Conservation (phyloP, 2,113 vertebrate species). For the Colossoma macropomum region DNA sequence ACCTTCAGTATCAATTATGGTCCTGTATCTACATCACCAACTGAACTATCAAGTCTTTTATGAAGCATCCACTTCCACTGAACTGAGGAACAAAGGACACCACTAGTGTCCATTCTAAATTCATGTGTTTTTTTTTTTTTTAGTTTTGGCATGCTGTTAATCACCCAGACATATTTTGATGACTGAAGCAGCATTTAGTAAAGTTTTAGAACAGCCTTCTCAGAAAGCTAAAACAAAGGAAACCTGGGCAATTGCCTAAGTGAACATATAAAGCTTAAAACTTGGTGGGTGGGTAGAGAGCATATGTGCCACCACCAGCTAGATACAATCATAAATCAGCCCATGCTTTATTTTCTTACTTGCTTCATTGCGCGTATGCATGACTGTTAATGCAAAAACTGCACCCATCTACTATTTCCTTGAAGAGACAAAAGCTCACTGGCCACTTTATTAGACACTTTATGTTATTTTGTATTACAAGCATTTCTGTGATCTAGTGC, state of each 20-base stretch:
- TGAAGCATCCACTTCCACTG: neutral
- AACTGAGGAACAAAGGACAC: neutral
- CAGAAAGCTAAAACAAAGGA: neutral
- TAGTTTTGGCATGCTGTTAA: too few relatives aligned
- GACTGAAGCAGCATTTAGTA: too few relatives aligned
- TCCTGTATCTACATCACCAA: neutral
- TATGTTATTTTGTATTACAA: too few relatives aligned
- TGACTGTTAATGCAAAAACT: too few relatives aligned
- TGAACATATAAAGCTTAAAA: neutral
- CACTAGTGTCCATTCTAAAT: too few relatives aligned
- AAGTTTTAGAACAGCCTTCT: neutral
- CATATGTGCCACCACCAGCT: neutral
- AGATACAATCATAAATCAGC: neutral
- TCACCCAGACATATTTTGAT: too few relatives aligned
- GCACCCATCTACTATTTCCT: neutral
- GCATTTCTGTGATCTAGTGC: too few relatives aligned
- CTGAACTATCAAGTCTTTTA: neutral
- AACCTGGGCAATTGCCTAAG: neutral
- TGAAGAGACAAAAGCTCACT: neutral
- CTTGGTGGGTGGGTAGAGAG: too few relatives aligned
- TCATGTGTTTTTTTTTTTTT: too few relatives aligned
- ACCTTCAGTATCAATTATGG: neutral
- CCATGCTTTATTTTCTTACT: neutral
- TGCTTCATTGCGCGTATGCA: neutral
- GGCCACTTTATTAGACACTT: too few relatives aligned